phyloP scores from a whole-genome alignment of 2,888 invertebrate genomes.

The Noctua janthina region DNA sequence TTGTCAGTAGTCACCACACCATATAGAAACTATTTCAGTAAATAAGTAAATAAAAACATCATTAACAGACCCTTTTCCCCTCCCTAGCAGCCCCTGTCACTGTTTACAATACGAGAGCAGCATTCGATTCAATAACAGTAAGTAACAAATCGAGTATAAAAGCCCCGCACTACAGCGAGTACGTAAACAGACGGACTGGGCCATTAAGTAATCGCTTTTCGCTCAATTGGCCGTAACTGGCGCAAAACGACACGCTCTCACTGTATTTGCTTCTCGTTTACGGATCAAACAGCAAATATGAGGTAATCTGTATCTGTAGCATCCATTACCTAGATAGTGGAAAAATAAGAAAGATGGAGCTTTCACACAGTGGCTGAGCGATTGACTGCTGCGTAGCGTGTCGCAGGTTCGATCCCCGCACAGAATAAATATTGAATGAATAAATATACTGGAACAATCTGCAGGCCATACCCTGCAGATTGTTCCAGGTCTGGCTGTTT shows the following conservation, averaged over 20 bases:
- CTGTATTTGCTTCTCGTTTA: slow-evolving; percentile 54
- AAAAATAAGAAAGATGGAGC: slow-evolving; percentile 1
- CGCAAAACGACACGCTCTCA: slow-evolving; percentile 64
- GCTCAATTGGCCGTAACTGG: slow-evolving; percentile 62
- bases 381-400: too few relatives aligned
- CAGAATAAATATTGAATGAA: not conserved
- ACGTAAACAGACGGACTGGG: slow-evolving; percentile 51
- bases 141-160: slow-evolving; percentile 54
- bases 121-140: slow-evolving; percentile 51
- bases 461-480: too few relatives aligned
- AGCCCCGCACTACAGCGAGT: slow-evolving; percentile 41
- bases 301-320: slow-evolving; percentile 38
- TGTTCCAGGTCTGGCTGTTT: not conserved
- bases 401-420: not conserved
- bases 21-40: not conserved
- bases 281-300: slow-evolving; percentile 52
- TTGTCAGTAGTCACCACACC: not conserved
- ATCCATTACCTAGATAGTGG: slow-evolving; percentile 17
- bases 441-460: too few relatives aligned
- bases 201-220: slow-evolving; percentile 63
- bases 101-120: slow-evolving; percentile 34
- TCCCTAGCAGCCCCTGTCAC: slow-evolving; percentile 17
- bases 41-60: slow-evolving; percentile 26
- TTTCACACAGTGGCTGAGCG: too few relatives aligned
- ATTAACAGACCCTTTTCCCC: slow-evolving; percentile 8